Base-by-base conservation (phyloP, 2,113 vertebrate species). In the Cairina moschata region DNA sequence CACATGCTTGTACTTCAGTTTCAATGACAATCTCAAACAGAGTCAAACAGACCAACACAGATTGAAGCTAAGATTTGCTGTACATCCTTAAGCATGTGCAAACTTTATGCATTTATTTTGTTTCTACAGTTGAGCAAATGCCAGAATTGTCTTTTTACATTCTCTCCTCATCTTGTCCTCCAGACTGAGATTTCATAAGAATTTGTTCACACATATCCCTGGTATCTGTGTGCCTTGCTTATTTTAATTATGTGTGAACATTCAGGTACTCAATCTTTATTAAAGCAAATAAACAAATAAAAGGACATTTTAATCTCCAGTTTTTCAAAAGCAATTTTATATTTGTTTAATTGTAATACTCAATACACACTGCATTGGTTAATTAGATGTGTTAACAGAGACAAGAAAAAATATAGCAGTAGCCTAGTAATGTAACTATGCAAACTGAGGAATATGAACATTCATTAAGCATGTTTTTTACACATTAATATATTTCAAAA, bases 301-400 rank as follows among this genome's bases (percentile, higher is more conserved):
- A 89, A 96, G 71, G 73, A 89, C 48, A 86, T 85, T 50, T 92
- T 94, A 95, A 95, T 95, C 77, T 94, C 44, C 31, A 73, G 50
- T 89, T 91, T 88, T 90, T 93, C 91, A 92, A 90, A 97, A 94
- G 17, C 71, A 85, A 96, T 96, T 93, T 92, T 62, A 52, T 82
- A 82, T 92, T 91, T 91, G 0, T 96, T 92, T 92, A 90, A 68
- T 75, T 90, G 25, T 79, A 59, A 76, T 82, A 72, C 73, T 86
- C 21, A 58, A 31, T 72, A 92, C 42, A 80, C 2, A 12, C 62
- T 89, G 54, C 44, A 88, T 92, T 94, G 48, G 44, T 76, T 96
- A 94, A 94, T 95, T 92, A 90, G 71, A 50, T 36, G 6, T 88
- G 26, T 63, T 86, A 96, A 86, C 25, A 84, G 23, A 75, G 25